Base-by-base conservation (phyloP, 2,888 invertebrate species). In the Apodemia mormo region DNA sequence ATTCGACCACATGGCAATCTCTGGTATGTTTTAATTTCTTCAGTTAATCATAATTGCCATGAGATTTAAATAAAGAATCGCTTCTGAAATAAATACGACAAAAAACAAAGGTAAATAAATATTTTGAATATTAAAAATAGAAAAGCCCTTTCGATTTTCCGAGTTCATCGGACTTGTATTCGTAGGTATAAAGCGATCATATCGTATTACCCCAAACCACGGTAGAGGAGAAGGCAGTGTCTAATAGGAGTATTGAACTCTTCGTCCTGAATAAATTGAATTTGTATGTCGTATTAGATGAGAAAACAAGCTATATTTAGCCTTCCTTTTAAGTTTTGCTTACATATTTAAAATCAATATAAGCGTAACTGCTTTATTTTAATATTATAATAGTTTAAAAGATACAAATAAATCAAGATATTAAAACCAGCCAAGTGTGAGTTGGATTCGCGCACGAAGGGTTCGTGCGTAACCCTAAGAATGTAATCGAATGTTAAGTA, bases 171-270 rank as follows among this genome's bases (percentile, higher is more conserved):
- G 33, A 64, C 61, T 64, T 64, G 14, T 64, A 29, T 30, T 30
- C 58, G 33, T 30, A 37, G 37, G n/a, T 7, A 37, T 64, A 64
- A 64, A 64, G 29, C 14, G 61, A 64, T 64, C 61, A 64, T 33
- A 64, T 58, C 58, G 58, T 1, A 58, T n/a, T n/a, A 37, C 61
- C 37, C 37, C 61, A 64, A 64, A 64, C 61, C n/a, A 64, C 61
- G 33, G 61, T 10, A 64, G 29, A 58, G 61, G 58, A 58, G 61
- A 64, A 64, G 61, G 61, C 33, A 33, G 33, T 58, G 30, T 58
- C 30, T 64, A 64, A 64, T 14, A 64, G 61, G 58, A 64, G 61
- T 64, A 64, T 64, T 64, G 61, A 64, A 64, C 61, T 64, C 30
- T 33, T 52, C 52, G n/a, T 30, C 12, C 33, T 33, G 61, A 33